Conservation (phyloP, 2,888 invertebrate genomes). For the Hirtodrosophila histrioides region DNA sequence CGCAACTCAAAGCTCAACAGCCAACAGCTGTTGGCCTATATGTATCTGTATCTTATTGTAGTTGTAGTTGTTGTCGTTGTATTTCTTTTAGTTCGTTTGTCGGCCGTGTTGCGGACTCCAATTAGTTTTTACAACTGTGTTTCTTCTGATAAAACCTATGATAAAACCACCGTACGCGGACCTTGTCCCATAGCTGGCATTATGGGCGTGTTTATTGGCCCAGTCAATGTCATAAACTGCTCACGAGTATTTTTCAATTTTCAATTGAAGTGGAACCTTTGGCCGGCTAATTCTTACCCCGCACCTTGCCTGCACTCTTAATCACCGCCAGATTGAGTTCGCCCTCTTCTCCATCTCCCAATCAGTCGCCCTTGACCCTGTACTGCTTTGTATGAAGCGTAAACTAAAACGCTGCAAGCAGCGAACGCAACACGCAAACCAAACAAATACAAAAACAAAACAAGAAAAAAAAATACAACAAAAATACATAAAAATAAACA, state of each 20-base stretch:
- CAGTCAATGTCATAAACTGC: slow-evolving; percentile 35
- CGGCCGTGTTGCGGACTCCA: slow-evolving; percentile 12
- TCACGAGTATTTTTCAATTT: slow-evolving; percentile 21
- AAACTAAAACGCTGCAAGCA: slow-evolving; percentile 29
- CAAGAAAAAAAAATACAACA: not conserved
- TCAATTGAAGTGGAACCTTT: slow-evolving; percentile 48
- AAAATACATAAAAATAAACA: slow-evolving; percentile 28
- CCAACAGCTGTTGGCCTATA: slow-evolving; percentile 20
- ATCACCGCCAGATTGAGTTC: not conserved
- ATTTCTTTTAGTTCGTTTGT: slow-evolving; percentile 4
- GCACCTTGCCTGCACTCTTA: no score
- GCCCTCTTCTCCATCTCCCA: not conserved
- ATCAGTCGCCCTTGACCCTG: slow-evolving; percentile 54
- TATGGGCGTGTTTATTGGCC: slow-evolving; percentile 35
- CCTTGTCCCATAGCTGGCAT: slow-evolving; percentile 40
- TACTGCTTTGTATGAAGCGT: slow-evolving; percentile 39
- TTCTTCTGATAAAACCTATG: slow-evolving; percentile 56
- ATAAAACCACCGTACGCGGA: slow-evolving; percentile 44
- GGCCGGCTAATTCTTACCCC: slow-evolving; percentile 33
- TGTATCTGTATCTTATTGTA: not conserved
- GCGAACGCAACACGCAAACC: slow-evolving; percentile 19
- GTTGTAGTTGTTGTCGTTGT: not conserved
- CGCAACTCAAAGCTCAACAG: slow-evolving; percentile 29
- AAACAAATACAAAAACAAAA: slow-evolving; percentile 20
- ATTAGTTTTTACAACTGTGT: slow-evolving; percentile 55